Evolutionary conservation across 2,888 invertebrate species (phyloP).

Genomic region (Adelognathus sp.): DNA sequence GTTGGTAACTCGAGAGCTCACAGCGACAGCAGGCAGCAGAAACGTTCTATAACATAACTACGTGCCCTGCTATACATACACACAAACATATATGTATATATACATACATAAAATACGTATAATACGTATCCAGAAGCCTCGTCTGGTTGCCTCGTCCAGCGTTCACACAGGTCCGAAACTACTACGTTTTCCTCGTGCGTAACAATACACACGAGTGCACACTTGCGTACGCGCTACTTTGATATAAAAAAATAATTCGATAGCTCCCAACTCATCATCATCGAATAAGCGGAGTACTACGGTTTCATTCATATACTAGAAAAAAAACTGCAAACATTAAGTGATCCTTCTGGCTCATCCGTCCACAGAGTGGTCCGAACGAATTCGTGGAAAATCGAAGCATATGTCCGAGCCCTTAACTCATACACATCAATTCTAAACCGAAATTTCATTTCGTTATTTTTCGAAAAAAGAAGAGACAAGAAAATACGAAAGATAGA

Average conservation of each 20-base stretch:
- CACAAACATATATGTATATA: background rate
- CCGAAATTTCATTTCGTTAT: background rate
- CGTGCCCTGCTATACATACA: background rate
- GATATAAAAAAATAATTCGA: constrained; percentile 24
- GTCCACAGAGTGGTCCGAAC: no score
- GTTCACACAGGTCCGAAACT: constrained; percentile 14
- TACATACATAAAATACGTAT: background rate
- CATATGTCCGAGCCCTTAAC: background rate
- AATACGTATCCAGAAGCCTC: background rate
- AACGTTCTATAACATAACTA: constrained; percentile 18
- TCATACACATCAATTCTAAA: background rate
- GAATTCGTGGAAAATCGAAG: no score
- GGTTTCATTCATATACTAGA: background rate
- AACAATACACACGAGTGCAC: constrained; percentile 1
- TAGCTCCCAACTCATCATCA: background rate
- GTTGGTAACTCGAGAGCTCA: constrained; percentile 45
- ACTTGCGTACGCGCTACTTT: background rate
- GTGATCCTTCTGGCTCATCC: no score
- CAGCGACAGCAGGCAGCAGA: constrained; percentile 14
- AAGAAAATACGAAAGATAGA: no score
- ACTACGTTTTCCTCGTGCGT: constrained; percentile 2
- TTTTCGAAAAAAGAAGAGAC: background rate
- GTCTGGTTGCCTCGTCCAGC: constrained; percentile 11
- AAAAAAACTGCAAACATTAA: background rate
- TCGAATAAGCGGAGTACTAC: background rate